Conservation (phyloP, 2,797 vertebrate species). For the Clarias pachynema region DNA sequence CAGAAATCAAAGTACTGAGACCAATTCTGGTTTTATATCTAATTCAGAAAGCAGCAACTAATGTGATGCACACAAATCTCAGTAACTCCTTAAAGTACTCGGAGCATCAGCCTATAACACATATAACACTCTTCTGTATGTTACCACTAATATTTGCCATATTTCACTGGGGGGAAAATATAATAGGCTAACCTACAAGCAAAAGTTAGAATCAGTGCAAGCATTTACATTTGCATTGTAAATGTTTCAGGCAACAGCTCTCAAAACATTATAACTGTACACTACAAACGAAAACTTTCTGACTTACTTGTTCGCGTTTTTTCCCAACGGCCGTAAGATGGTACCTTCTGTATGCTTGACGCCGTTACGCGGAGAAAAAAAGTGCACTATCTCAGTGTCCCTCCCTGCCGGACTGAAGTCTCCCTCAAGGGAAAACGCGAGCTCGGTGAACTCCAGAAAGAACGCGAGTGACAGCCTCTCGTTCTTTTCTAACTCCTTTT, state of each 20-base stretch:
- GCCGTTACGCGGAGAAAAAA: conserved; percentile 41
- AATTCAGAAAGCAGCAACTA: neutral
- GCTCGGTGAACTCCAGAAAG: conserved; percentile 57
- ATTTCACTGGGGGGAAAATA: neutral
- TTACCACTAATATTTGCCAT: neutral
- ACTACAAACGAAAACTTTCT: conserved; percentile 12
- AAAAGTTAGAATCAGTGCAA: neutral
- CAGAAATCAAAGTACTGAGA: neutral
- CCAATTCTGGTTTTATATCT: neutral
- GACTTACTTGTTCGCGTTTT: conserved; percentile 46
- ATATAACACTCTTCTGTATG: neutral
- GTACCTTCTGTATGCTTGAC: conserved; percentile 33
- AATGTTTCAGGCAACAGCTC: neutral
- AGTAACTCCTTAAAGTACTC: neutral
- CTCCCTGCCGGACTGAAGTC: conserved; percentile 67
- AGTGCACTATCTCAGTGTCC: conserved; percentile 55
- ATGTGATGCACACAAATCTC: neutral
- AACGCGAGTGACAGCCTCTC: conserved; percentile 65
- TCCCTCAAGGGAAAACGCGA: conserved; percentile 63
- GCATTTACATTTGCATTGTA: neutral
- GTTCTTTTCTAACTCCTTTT: conserved; percentile 66
- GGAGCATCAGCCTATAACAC: neutral
- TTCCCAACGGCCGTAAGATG: conserved; percentile 33
- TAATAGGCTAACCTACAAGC: neutral
- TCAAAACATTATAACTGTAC: neutral